Base-by-base conservation (phyloP, 1,140 invertebrate genomes). In the Drosophila erecta region DNA sequence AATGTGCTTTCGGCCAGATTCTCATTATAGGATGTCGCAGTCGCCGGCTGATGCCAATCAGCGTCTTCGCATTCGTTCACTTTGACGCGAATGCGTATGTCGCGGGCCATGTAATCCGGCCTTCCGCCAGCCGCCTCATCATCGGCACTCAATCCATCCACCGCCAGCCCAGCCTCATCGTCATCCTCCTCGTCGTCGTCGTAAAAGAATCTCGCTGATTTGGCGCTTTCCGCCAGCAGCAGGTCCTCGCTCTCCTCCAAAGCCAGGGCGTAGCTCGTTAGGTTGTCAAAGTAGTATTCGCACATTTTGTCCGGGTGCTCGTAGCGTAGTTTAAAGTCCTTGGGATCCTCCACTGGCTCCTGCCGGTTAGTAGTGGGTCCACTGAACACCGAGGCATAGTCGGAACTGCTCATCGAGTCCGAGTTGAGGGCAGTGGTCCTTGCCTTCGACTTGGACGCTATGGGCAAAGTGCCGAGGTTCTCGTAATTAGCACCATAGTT, bases 321-420 rank as follows among this genome's bases (percentile, higher is more conserved):
- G 51, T 92, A 92, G 27, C 90, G 87, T 30, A 92, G 53, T 47
- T 85, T 86, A 7, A 76, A 57, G 22, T 81, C 73, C 41, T 51
- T 62, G 37, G 66, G 30, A n/a, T 46, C 49, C 11, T 70, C 47
- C 37, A 54, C n/a, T 22, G 14, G 27, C 15, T 79, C 47, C 27
- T 43, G 35, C 35, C 72, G 33, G 41, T 6, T 43, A 4, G 73
- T 44, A 6, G 80, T 85, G 15, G 90, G 90, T 2, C 91, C 91
- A 41, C 91, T 92, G 17, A 92, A 92, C 2, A 92, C 92, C 0
- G 92, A 92, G 7, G 92, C 92, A 54, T 92, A 92, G 50, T 92
- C 92, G n/a, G 90, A 92, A 54, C 91, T 92, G 53, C 91, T 92
- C 38, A 92, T 41, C 5, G 91, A 92, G 27, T 91, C 90, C 1